Evolutionary conservation across 1,140 invertebrate species (phyloP).

Genomic region (Cotesia glomerata): DNA sequence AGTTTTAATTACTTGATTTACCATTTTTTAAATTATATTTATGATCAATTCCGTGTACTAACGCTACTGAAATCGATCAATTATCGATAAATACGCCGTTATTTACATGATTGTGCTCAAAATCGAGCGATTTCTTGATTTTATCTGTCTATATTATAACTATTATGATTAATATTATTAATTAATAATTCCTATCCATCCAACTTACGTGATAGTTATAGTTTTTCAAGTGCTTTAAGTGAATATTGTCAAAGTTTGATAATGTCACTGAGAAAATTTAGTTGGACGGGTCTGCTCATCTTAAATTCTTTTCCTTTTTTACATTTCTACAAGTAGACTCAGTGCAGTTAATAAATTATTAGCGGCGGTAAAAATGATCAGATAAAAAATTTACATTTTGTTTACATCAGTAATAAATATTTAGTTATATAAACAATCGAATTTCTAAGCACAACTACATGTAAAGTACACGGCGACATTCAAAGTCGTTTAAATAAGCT

Average conservation of each 20-base stretch:
- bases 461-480: constrained; percentile 19
- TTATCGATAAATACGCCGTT: constrained; percentile 24
- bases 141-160: too few relatives aligned
- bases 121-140: not conserved
- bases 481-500: not conserved
- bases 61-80: constrained; percentile 11
- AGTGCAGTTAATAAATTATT: too few relatives aligned
- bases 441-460: constrained; percentile 22
- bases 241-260: too few relatives aligned
- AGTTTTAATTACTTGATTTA: not conserved
- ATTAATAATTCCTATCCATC: not conserved
- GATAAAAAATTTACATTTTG: not conserved
- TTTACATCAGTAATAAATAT: not conserved
- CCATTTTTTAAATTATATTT: not conserved
- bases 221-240: too few relatives aligned
- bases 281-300: too few relatives aligned
- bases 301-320: too few relatives aligned
- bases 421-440: not conserved
- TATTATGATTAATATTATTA: too few relatives aligned
- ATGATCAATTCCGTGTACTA: constrained; percentile 13
- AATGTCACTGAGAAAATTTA: too few relatives aligned
- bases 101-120: constrained; percentile 28
- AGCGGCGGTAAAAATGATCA: too few relatives aligned
- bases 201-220: not conserved
- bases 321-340: too few relatives aligned